phyloP scores from a whole-genome alignment of 2,888 invertebrate genomes.

The Erebia palarica region DNA sequence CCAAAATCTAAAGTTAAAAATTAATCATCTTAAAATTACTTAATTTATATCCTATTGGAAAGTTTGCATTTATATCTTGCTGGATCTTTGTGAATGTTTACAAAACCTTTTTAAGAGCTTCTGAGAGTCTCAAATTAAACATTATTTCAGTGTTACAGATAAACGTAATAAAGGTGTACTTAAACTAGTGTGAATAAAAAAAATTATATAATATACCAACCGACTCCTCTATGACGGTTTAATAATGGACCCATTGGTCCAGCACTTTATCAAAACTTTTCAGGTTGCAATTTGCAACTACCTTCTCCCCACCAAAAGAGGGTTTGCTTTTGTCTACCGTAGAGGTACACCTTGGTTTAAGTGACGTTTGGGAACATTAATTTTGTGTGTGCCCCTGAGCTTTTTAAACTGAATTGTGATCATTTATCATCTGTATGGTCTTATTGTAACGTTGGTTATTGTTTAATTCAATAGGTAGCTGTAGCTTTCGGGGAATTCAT shows the following conservation, averaged over 20 bases:
- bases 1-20: no score
- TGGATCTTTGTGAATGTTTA: no score
- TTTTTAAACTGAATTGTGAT: conserved; percentile 18
- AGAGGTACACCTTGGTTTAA: conserved; percentile 44
- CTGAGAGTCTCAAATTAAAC: no score
- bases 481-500: neutral
- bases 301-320: neutral
- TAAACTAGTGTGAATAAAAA: no score
- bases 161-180: no score
- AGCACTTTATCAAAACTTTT: neutral
- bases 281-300: no score
- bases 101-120: no score
- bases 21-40: no score
- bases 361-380: conserved; percentile 42
- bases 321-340: neutral
- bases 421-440: conserved; percentile 24
- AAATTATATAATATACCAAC: neutral
- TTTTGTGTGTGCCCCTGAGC: conserved; percentile 33
- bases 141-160: no score
- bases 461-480: conserved; percentile 16
- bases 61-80: no score
- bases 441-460: conserved; percentile 2
- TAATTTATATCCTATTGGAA: no score
- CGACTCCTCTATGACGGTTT: neutral
- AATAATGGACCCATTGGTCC: neutral